Conservation (phyloP, 2,113 vertebrate genomes). For the Anhinga anhinga region DNA sequence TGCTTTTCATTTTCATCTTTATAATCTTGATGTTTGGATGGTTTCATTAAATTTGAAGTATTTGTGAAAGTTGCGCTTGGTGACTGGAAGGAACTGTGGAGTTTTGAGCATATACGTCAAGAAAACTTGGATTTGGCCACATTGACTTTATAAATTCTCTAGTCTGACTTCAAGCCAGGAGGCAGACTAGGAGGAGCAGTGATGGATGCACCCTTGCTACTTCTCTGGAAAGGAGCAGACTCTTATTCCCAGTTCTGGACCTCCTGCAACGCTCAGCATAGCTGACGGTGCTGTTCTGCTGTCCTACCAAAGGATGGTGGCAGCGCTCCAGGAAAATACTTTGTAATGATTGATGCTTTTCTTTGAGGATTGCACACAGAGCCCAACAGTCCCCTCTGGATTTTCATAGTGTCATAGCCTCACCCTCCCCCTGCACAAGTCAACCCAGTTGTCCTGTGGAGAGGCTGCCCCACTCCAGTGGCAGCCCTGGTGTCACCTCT, state of each 20-base stretch:
- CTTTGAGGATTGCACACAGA: not conserved
- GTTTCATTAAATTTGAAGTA: not conserved
- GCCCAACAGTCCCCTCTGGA: not conserved
- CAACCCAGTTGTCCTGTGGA: not conserved
- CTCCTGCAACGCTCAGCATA: not conserved
- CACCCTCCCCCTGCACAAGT: not conserved
- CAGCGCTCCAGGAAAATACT: not conserved
- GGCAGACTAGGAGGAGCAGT: not conserved
- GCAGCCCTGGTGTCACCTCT: not conserved
- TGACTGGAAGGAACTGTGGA: fast-evolving
- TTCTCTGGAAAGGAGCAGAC: not conserved
- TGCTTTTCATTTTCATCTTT: not conserved
- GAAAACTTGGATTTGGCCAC: not conserved
- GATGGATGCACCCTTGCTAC: not conserved
- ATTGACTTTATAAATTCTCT: not conserved
- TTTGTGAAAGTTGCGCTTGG: not conserved
- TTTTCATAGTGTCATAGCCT: not conserved
- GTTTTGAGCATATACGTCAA: not conserved
- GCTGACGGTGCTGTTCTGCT: not conserved
- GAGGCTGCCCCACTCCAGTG: not conserved
- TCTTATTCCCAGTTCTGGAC: not conserved
- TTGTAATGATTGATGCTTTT: not conserved
- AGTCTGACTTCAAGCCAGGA: not conserved
- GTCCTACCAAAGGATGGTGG: not conserved
- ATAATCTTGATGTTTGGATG: not conserved